Base-by-base conservation (phyloP, 1,140 invertebrate genomes). In the Tribolium madens region DNA sequence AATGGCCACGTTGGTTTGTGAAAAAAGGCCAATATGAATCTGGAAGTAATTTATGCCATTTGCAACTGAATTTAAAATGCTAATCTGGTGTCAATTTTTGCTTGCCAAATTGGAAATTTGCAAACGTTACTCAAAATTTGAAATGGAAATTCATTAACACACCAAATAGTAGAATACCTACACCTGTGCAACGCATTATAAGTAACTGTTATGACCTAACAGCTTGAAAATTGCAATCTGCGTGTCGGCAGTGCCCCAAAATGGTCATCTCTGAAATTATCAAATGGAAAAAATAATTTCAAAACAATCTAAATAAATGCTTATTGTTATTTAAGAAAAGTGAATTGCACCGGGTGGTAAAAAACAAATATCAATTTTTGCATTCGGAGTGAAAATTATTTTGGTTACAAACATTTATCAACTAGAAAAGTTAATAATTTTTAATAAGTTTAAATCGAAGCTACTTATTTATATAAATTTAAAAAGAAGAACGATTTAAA, bases 101-200 rank as follows among this genome's bases (percentile, higher is more conserved):
- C 57, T 64, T 26, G 57, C 57, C 57, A 64, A 64, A 64, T 64
- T 64, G 57, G 57, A 64, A 64, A 64, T 64, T 64, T 64, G 57
- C 57, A 64, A 64, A 64, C 47, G 69, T 17, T 72, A 50, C 46
- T 72, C 42, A 50, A 72, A 72, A 52, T 72, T 72, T 72, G 46
- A 72, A 72, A 72, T 72, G 70, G 70, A 50, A 72, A 72, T 72
- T 52, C 70, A 72, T 72, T 72, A 72, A 72, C 42, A 72, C 70
- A 52, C 42, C 70, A 72, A 33, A 72, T 50, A 52, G 14, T 72
- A 42, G n/a, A 42, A 42, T n/a, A 31, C 17, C 46, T 72, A 13
- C 26, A 50, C 10, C 46, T 48, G 46, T 48, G 12, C 17, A 31
- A 18, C 50, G 46, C 70, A 31, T 26, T 26, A 72, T 50, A 72